Conservation (phyloP, 2,888 invertebrate species). For the Eucriotettix oculatus region DNA sequence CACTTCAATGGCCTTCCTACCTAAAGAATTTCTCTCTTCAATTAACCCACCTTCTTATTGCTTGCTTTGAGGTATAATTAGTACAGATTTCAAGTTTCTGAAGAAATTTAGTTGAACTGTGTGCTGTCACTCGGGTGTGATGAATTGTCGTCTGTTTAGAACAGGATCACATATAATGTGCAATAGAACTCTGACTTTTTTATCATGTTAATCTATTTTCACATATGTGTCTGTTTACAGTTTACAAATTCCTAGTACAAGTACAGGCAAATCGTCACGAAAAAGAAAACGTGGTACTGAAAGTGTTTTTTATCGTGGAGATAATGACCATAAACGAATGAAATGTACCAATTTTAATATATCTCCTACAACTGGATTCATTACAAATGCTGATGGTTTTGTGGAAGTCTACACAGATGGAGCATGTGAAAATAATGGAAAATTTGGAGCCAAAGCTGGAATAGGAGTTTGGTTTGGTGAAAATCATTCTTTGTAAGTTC, state of each 20-base stretch:
- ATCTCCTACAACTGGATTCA: background rate
- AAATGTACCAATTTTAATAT: background rate
- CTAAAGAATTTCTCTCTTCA: too few relatives aligned
- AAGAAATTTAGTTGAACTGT: too few relatives aligned
- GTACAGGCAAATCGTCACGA: background rate
- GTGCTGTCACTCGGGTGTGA: too few relatives aligned
- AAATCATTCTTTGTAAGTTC: conserved; percentile 42
- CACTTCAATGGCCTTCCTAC: too few relatives aligned
- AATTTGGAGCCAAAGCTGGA: conserved; percentile 61
- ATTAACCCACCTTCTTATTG: too few relatives aligned
- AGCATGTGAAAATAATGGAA: conserved; percentile 74
- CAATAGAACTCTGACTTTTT: too few relatives aligned
- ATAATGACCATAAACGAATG: too few relatives aligned
- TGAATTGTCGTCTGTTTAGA: too few relatives aligned
- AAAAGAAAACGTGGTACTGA: background rate
- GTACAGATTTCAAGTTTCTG: too few relatives aligned
- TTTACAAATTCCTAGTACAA: background rate
- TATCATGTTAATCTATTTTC: too few relatives aligned
- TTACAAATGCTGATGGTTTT: conserved; percentile 25
- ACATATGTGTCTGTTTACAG: background rate
- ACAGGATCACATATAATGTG: too few relatives aligned
- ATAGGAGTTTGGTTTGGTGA: conserved; percentile 85
- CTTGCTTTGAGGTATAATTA: too few relatives aligned
- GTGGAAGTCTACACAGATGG: conserved; percentile 81
- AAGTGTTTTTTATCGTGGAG: background rate